Evolutionary conservation across 1,140 invertebrate species (phyloP), one percentile per base, ranked within the genome.

Genomic region (Formica selysi): DNA sequence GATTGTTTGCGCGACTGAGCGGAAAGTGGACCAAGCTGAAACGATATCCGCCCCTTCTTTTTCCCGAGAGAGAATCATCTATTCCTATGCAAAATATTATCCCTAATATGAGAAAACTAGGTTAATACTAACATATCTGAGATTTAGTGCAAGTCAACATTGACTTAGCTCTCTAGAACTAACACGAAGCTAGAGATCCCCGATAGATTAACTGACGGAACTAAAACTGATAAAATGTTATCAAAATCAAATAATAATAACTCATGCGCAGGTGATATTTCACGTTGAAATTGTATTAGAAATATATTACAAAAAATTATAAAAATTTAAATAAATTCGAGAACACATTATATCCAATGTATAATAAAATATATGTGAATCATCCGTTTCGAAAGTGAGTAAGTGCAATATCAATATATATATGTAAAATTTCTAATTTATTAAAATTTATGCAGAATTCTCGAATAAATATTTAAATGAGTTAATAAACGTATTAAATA

Each of bases 111-210:
- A 51, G 32, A 59, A 73, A 88, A 85, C 86, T 88, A 13, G 87
- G 79, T 88, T 85, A 88, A 48, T 38, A 57, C 59, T 38, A 61
- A 36, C 41, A 26, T 64, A 36, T 59, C 36, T 57, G 71, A 65
- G 48, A 73, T 71, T 32, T 36, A 36, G 29, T 54, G 29, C 26
- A 8, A 65, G 65, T 88, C 57, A 85, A 88, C 76, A 84, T 88
- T 85, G 65, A 88, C 29, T 88, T 68, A 71, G 48, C 64, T 65
- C 48, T 64, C 48, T 67, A 61, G 44, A 61, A 76, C 22, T 61
- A 61, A 73, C 22, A 36, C 11, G 32, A 29, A 74, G 19, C n/a
- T 59, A 44, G 7, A 73, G 65, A 71, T 44, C 6, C 10, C 51
- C n/a, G 48, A 73, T 44, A 61, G 67, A 44, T 83, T 61, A 61